Percentiles rank a stretch among this genome's conserved stretches.
phyloP scores from a whole-genome alignment of 2,888 invertebrate species.

The Chloromyia formosa region DNA sequence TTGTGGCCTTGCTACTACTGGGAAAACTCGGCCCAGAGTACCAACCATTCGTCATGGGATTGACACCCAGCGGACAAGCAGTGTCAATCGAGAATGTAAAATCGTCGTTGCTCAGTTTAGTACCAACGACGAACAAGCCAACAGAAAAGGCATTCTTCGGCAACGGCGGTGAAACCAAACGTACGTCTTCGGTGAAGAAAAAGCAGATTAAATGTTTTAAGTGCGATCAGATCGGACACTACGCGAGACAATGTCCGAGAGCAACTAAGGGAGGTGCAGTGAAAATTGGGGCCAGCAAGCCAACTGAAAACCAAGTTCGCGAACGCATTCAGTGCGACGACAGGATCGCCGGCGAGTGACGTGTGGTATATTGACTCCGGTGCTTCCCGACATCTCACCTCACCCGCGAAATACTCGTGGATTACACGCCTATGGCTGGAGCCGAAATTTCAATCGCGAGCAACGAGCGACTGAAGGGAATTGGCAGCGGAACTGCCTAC shows the following conservation, averaged over 20 bases:
- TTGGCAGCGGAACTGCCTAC: not conserved
- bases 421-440: no score
- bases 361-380: no score
- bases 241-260: constrained; percentile 40
- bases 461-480: not conserved
- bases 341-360: no score
- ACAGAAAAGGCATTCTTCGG: no score
- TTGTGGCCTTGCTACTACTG: not conserved
- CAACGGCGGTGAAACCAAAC: not conserved
- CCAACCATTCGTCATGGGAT: not conserved
- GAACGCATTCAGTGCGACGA: no score
- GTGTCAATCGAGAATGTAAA: not conserved
- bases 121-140: not conserved
- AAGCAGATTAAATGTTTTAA: no score
- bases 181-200: no score
- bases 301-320: no score
- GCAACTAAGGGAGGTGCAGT: not conserved
- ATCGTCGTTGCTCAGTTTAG: not conserved
- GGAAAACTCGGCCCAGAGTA: not conserved
- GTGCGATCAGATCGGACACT: no score
- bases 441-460: no score
- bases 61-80: not conserved
- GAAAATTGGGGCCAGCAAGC: no score
- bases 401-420: not conserved
- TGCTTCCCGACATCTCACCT: not conserved